These are phyloP conservation scores for Pavo muticus DNA, from an alignment of 2,113 vertebrate species.

Conservation along the genomic window DNA sequence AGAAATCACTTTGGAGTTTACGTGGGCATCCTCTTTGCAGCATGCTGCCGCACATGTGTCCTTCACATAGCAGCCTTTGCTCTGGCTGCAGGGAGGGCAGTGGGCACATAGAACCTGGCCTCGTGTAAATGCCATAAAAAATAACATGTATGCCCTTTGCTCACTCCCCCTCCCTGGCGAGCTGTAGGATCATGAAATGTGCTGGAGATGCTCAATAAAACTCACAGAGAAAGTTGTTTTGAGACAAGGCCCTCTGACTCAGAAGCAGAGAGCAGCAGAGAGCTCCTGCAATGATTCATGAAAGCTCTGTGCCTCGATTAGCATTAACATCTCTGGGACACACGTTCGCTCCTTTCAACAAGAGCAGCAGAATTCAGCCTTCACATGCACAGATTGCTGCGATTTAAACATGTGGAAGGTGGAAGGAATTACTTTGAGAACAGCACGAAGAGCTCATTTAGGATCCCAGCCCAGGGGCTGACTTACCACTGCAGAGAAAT, in stretches of 20 bases:
- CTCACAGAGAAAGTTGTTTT: not conserved
- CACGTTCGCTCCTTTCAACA: not conserved
- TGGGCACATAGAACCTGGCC: not conserved
- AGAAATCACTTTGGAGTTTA: not conserved
- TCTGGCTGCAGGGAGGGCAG: not conserved
- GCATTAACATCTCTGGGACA: not conserved
- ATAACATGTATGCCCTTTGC: not conserved
- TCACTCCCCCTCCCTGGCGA: not conserved
- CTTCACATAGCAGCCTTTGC: not conserved
- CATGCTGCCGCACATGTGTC: rapidly evolving
- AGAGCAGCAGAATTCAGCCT: not conserved
- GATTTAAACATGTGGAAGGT: not conserved
- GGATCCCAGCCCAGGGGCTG: not conserved
- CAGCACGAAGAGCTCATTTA: not conserved
- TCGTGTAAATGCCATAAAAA: not conserved
- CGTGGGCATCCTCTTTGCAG: not conserved
- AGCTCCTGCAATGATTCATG: not conserved
- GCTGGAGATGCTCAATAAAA: not conserved
- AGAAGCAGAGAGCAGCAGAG: not conserved
- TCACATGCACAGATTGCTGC: not conserved
- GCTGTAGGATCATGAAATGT: not conserved
- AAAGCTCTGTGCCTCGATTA: not conserved
- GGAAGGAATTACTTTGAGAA: not conserved
- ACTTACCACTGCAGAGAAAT: not conserved
- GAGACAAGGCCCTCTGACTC: not conserved